Base-by-base conservation (phyloP, 2,888 invertebrate genomes). In the Dolichomitus sp. region DNA sequence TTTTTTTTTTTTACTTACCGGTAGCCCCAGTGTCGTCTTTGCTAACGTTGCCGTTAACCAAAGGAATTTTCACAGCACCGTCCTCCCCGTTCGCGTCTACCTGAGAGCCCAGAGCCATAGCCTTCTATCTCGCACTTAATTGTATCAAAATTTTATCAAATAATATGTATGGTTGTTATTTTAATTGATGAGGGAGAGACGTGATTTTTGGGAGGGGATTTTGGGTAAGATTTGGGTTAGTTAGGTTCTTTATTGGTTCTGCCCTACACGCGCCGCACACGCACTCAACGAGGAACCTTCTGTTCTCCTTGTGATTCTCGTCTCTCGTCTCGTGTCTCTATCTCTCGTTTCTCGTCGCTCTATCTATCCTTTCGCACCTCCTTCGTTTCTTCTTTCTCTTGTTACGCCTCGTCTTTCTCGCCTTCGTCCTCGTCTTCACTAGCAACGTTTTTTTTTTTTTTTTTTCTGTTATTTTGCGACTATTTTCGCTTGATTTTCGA, bases 61-160 rank as follows among this genome's bases (percentile, higher is more conserved):
- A 70, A 37, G 92, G 90, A 84, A 89, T 91, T 87, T 91, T 91
- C 84, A 90, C 86, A 80, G 87, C 90, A 83, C 92, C 92, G 85
- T 91, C 92, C 87, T 93, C 93, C 79, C 91, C 86, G 85, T 90
- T 89, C 79, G 90, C 89, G 85, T 93, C 94, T 81, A 94, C 92
- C 86, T 94, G 93, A 82, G 94, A 92, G 77, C 93, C 94, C 85
- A 94, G 91, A 91, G 93, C 94, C 94, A 94, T 94, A 84, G 84
- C 80, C 80, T 83, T 52, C 11, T 48, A 23, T 52, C 52, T 61
- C 45, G 52, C 73, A 42, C 68, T 23, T 11, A 2, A 9, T 52
- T 11, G 23, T 52, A 48, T 4, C 12, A 5, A n/a, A n/a, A 5
- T 6, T 52, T 52, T 12, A 27, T 52, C 23, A 12, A 11, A 12